phyloP scores from a whole-genome alignment of 2,797 vertebrate genomes.

The Cyprinodon diabolis region DNA sequence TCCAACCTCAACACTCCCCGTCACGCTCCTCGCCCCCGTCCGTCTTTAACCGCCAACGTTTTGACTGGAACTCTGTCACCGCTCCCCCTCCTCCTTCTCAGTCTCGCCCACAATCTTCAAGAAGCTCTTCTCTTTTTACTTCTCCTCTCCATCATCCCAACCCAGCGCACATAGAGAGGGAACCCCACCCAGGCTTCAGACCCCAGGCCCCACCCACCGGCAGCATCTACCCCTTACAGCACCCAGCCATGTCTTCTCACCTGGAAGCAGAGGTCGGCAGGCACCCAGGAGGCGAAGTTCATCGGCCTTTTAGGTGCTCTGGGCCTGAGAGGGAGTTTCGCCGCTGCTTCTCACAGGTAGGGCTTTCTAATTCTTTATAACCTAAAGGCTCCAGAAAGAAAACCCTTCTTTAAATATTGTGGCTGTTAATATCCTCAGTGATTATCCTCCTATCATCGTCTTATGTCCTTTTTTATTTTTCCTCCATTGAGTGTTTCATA shows the following conservation, averaged over 20 bases:
- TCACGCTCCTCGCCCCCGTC: conserved; percentile 40
- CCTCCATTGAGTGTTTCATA: conserved; percentile 26
- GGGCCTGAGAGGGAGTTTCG: conserved; percentile 74
- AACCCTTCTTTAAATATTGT: background rate
- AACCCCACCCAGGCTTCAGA: conserved; percentile 35
- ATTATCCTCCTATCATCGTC: background rate
- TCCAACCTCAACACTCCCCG: conserved; percentile 16
- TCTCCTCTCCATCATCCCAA: conserved; percentile 53
- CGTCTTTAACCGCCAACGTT: conserved; percentile 37
- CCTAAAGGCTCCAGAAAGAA: background rate
- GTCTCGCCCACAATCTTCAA: conserved; percentile 50
- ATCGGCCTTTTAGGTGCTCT: conserved; percentile 65
- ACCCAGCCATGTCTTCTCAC: conserved; percentile 32
- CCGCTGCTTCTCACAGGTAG: conserved; percentile 79
- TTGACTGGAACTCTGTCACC: conserved; percentile 57
- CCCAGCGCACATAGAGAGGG: conserved; percentile 55
- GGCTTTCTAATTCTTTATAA: conserved; percentile 14
- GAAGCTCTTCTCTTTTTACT: conserved; percentile 43
- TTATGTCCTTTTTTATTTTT: conserved; percentile 11
- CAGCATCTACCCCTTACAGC: conserved; percentile 65
- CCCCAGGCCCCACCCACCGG: conserved; percentile 31
- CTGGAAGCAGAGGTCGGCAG: conserved; percentile 29
- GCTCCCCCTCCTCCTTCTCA: conserved; percentile 64
- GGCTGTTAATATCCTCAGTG: background rate
- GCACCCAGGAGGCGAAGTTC: conserved; percentile 37